Evolutionary conservation across 2,888 invertebrate species (phyloP).

Genomic region (Lithophane leautieri): DNA sequence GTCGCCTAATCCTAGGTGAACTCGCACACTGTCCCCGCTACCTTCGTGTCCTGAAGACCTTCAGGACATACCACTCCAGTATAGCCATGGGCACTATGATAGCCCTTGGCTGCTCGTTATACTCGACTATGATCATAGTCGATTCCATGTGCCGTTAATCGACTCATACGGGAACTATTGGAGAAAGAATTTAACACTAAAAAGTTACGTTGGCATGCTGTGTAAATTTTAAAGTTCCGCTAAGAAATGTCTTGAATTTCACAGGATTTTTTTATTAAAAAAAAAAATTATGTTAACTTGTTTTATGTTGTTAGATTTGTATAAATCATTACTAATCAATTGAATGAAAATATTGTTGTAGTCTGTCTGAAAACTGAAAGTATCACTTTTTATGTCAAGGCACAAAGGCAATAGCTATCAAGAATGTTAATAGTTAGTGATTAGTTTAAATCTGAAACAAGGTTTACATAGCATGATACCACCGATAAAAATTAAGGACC

Average conservation of each 20-base stretch:
- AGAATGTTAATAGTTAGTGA: conserved; percentile 35
- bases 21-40: conserved; percentile 95
- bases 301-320: conserved; percentile 22
- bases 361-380: conserved; percentile 8
- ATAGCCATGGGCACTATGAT: conserved; percentile 95
- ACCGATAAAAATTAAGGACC: conserved; percentile 63
- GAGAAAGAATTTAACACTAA: conserved; percentile 24
- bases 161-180: conserved; percentile 39
- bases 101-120: conserved; percentile 85
- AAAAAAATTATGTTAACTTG: conserved; percentile 28
- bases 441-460: conserved; percentile 38
- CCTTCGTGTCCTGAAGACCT: conserved; percentile 93
- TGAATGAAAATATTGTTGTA: background rate
- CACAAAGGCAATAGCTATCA: conserved; percentile 13
- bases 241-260: conserved; percentile 32
- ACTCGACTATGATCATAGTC: conserved; percentile 87
- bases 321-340: conserved; percentile 28
- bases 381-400: conserved; percentile 17
- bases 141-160: conserved; percentile 85
- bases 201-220: conserved; percentile 61
- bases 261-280: background rate
- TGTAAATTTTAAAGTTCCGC: conserved; percentile 53
- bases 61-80: conserved; percentile 94
- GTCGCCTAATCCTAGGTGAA: conserved; percentile 93
- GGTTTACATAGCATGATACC: conserved; percentile 63